Base-by-base conservation (phyloP, 1,140 invertebrate species). In the Danaus melanippus region DNA sequence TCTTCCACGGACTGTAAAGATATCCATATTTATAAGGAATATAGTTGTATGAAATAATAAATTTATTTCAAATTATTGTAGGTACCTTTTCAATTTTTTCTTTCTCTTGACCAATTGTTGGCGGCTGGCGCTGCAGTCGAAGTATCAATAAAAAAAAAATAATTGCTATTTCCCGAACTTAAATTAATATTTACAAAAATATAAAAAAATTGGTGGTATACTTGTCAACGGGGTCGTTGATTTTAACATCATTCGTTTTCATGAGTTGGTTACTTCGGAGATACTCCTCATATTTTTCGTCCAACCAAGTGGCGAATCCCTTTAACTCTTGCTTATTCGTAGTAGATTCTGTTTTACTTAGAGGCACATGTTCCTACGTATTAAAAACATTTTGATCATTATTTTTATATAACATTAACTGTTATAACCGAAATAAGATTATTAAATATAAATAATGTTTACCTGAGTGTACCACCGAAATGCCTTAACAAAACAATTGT, bases 381-480 rank as follows among this genome's bases (percentile, higher is more conserved):
- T 9, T 8, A 55, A 43, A 40, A 1, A 43, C 7, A 32, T 32
- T 32, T 32, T 32, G 21, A 32, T 7, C 2, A 7, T 32, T 32
- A 32, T 7, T 32, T 32, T 32, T 5, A 32, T 32, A 5, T 32
- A 32, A 32, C 2, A 32, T 32, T 4, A 32, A 0, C 2, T 32
- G 3, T 15, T 15, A 15, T 15, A 1, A 3, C 1, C 3, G 0
- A 42, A 44, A 42, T 9, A 41, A 41, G 3, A 15, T 56, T 40
- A n/a, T n/a, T n/a, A n/a, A n/a, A n/a, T n/a, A 42, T 8, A 39
- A 42, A 49, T 44, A 40, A 49, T 56, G 32, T 57, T 63, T 74
- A 82, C 81, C 74, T 82, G 67, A 9, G 71, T 82, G 52, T 82
- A 82, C 79, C 79, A 84, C 39, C 64, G 67, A 51, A 82, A 80